A percentile compares a stretch with the other conserved stretches of the same genome.
Evolutionary conservation across 1,140 invertebrate species (phyloP).

Genomic region (Trachymyrmex septentrionalis): DNA sequence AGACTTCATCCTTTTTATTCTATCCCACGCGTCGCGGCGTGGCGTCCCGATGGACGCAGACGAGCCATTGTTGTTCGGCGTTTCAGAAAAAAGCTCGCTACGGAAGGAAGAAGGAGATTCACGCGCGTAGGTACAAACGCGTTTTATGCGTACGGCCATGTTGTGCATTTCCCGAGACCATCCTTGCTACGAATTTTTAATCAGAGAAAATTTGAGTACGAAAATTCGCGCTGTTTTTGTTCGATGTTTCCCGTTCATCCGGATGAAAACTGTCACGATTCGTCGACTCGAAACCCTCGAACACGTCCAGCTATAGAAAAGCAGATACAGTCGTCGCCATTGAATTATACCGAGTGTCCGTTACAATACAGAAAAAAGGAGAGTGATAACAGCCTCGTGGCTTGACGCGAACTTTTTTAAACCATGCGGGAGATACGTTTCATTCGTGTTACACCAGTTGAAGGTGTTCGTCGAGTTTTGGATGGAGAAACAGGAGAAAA

Average conservation of each 20-base stretch:
- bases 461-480: constrained; percentile 22
- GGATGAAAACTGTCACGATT: constrained; percentile 49
- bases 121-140: neutral
- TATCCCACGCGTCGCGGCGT: constrained; percentile 15
- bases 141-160: constrained; percentile 16
- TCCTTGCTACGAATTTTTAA: constrained; percentile 57
- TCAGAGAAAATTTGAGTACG: constrained; percentile 52
- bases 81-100: constrained; percentile 49
- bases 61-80: constrained; percentile 46
- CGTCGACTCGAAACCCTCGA: constrained; percentile 46
- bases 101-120: constrained; percentile 46
- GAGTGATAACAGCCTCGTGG: constrained; percentile 40
- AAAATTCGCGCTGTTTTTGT: constrained; percentile 52
- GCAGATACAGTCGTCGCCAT: constrained; percentile 43
- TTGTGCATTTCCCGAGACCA: constrained; percentile 13
- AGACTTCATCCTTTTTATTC: constrained; percentile 42
- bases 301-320: constrained; percentile 29
- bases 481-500: constrained; percentile 4
- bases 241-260: neutral
- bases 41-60: constrained; percentile 28
- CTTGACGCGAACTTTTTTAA: constrained; percentile 40
- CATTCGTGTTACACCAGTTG: neutral
- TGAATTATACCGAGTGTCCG: constrained; percentile 51
- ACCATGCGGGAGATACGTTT: constrained; percentile 50
- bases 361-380: constrained; percentile 44